These are phyloP conservation scores for Phasia obesa DNA, from an alignment of 2,888 invertebrate genomes.

Conservation along the genomic window DNA sequence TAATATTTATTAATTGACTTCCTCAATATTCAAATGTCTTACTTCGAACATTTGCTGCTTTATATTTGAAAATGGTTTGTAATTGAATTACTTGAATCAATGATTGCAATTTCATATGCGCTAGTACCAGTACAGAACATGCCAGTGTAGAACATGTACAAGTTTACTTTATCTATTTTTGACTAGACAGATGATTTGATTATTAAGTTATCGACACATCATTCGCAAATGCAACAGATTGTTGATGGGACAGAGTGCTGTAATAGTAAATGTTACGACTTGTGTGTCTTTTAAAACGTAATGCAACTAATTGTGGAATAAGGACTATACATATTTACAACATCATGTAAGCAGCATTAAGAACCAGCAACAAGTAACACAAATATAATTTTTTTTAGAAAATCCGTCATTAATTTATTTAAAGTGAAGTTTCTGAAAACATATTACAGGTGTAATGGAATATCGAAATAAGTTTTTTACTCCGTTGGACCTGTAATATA, in stretches of 20 bases:
- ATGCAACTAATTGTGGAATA: no score
- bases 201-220: conserved; percentile 28
- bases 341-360: no score
- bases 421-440: no score
- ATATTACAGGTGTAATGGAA: no score
- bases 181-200: conserved; percentile 27
- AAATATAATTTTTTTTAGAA: no score
- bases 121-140: not conserved
- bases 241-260: not conserved
- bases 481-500: no score
- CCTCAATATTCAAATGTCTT: not conserved
- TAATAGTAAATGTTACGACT: not conserved
- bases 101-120: conserved; percentile 20
- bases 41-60: not conserved
- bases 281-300: no score
- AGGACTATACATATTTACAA: no score
- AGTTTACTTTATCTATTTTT: not conserved
- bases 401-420: no score
- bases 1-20: no score
- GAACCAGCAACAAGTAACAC: no score
- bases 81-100: conserved; percentile 35
- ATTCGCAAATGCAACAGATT: conserved; percentile 26
- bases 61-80: conserved; percentile 13
- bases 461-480: no score
- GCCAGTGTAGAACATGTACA: not conserved